Evolutionary conservation across 1,140 invertebrate genomes (phyloP), one percentile per base, ranked within the genome.

Genomic region (Sycophila sp.): DNA sequence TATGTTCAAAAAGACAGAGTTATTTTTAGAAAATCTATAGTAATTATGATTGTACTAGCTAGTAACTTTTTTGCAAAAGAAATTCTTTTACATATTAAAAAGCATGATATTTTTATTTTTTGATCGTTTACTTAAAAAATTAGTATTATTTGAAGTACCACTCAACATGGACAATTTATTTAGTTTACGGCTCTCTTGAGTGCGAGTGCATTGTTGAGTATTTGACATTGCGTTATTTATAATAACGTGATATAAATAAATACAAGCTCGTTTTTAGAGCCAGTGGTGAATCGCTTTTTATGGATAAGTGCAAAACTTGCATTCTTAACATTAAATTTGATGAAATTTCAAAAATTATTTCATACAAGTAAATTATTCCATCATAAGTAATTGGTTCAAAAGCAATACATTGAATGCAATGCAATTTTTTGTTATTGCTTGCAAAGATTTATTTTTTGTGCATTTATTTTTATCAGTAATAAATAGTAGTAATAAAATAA

Each of bases 221-320:
- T 58, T 70, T 64, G 34, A 63, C 40, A 38, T 56, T 63, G 30
- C 51, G 49, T 70, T 56, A 47, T 56, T 64, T 3, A 24, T 19
- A 40, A 63, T 56, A 32, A 63, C 49, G 68, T 63, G 49, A 69
- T 59, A 55, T 69, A 56, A 42, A 55, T 7, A 55, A 58, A 60
- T 70, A 70, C 60, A 63, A 70, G 60, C 60, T 64, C 68, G 58
- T 64, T 64, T 60, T 22, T 64, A 64, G 60, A 70, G 68, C 51
- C 49, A 64, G 68, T 64, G 68, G 58, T 63, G 49, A 69, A 53
- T 63, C n/a, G 47, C 51, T 70, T 64, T 70, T 64, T 70, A 63
- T 63, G 26, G 34, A 64, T 64, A 8, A 62, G 30, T 51, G 6
- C 8, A 24, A 19, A 69, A 51, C 17, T 6, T 69, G 56, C 4